phyloP scores from a whole-genome alignment of 2,888 invertebrate genomes.

The Chrysolina americana region DNA sequence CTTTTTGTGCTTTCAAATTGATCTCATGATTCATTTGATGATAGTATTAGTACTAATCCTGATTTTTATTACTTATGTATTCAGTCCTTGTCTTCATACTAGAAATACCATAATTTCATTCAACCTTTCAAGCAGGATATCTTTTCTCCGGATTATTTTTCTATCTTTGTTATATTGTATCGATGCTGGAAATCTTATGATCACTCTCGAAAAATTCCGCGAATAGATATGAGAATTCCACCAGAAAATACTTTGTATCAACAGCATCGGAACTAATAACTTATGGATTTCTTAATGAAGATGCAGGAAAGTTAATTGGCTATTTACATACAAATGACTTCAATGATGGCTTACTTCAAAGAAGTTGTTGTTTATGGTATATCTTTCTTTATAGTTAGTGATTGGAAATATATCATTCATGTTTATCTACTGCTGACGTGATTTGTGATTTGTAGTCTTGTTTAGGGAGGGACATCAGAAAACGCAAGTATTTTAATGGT shows the following conservation, averaged over 20 bases:
- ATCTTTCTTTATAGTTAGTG: neutral
- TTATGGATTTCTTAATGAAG: neutral
- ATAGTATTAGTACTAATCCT: too few relatives aligned
- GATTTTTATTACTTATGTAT: too few relatives aligned
- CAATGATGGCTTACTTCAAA: neutral
- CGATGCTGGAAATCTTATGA: constrained; percentile 14
- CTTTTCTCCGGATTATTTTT: neutral
- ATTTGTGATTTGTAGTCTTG: too few relatives aligned
- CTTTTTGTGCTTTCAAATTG: too few relatives aligned
- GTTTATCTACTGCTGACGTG: too few relatives aligned
- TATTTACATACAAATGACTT: constrained; percentile 1
- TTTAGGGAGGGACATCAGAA: too few relatives aligned
- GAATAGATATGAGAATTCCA: neutral
- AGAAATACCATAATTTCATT: too few relatives aligned
- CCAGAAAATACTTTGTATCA: neutral
- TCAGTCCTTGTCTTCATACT: too few relatives aligned
- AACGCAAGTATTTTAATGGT: too few relatives aligned
- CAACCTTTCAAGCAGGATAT: too few relatives aligned
- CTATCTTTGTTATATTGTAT: neutral
- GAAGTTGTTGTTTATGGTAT: neutral
- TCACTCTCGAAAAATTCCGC: neutral
- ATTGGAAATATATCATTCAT: neutral
- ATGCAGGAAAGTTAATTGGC: neutral
- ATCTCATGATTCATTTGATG: too few relatives aligned
- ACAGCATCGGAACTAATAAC: neutral